Base-by-base conservation (phyloP, 1,140 invertebrate genomes). In the Phocides pigmalion region DNA sequence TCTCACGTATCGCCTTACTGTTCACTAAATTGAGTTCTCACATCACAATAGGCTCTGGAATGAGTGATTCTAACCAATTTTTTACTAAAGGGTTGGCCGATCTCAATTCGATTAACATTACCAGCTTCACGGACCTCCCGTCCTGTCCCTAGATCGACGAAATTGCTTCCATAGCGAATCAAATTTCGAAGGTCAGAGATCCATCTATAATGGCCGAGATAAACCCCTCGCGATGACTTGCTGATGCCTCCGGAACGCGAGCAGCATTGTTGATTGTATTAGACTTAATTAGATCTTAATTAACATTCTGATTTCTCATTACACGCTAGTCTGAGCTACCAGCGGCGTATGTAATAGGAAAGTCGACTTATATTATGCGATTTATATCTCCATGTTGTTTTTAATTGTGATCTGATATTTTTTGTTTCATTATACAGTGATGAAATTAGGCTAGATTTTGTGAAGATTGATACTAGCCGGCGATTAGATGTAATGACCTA, bases 241-340 rank as follows among this genome's bases (percentile, higher is more conserved):
- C 88, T 72, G 73, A 83, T 83, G 77, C 78, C 73, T 80, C 72
- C 76, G 77, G 74, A 85, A 82, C 78, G 82, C 84, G 77, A 84
- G 81, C 81, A 86, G 82, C 84, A 87, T 88, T 84, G 80, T 84
- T 87, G 85, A 90, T 88, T 90, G 84, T 89, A 90, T 89, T 90
- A 89, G 80, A 87, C 74, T 88, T 90, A 85, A 90, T 90, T 90
- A 88, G 84, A 86, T 89, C 86, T 87, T 89, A 89, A 90, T 90
- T 89, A 90, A 89, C 84, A 88, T 89, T 89, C 79, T 82, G 82
- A 81, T 87, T 90, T 90, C 86, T 90, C 85, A 90, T 90, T 90
- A 89, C 85, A 89, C 86, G 88, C 82, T 90, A 78, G 82, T 84
- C 86, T 25, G 71, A 71, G 86, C 82, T 88, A 88, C 85, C 74